These are phyloP conservation scores for Vulpes ferrilata DNA, from an alignment of 2,113 vertebrate species.

Conservation along the genomic window DNA sequence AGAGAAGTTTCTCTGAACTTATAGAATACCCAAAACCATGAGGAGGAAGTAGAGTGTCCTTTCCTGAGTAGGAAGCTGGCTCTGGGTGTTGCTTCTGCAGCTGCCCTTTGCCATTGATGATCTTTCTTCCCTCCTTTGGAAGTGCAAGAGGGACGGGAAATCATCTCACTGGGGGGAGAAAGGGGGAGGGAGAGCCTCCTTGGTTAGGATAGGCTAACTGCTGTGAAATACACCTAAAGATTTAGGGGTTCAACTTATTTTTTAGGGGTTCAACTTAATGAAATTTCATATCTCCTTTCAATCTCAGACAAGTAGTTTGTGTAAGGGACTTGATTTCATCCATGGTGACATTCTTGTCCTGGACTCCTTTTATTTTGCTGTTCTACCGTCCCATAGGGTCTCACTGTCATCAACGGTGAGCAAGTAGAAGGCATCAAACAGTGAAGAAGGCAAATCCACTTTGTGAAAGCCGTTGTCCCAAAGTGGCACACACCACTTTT, in stretches of 20 bases:
- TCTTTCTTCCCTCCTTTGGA: background rate
- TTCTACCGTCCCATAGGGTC: accelerated
- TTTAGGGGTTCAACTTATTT: background rate
- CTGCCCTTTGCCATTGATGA: background rate
- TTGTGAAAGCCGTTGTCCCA: background rate
- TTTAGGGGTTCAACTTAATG: background rate
- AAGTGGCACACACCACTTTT: background rate
- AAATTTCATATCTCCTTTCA: background rate
- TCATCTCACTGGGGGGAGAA: background rate
- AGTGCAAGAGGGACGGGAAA: background rate
- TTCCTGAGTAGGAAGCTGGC: background rate
- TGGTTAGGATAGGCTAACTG: background rate
- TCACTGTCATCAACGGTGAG: background rate
- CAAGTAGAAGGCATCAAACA: background rate
- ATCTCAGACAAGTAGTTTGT: background rate
- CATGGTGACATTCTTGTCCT: background rate
- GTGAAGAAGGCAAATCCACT: accelerated
- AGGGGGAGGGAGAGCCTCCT: too few relatives aligned
- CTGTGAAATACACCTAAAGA: background rate
- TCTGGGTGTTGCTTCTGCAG: background rate
- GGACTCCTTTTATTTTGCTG: background rate
- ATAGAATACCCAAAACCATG: background rate
- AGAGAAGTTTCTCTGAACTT: background rate
- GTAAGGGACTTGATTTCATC: background rate
- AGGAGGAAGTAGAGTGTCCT: background rate